Percentiles rank a stretch among this genome's conserved stretches.
Evolutionary conservation across 37 sponge, comb jelly and placozoan species (phyloP).

Genomic region (Axinella damicornis): DNA sequence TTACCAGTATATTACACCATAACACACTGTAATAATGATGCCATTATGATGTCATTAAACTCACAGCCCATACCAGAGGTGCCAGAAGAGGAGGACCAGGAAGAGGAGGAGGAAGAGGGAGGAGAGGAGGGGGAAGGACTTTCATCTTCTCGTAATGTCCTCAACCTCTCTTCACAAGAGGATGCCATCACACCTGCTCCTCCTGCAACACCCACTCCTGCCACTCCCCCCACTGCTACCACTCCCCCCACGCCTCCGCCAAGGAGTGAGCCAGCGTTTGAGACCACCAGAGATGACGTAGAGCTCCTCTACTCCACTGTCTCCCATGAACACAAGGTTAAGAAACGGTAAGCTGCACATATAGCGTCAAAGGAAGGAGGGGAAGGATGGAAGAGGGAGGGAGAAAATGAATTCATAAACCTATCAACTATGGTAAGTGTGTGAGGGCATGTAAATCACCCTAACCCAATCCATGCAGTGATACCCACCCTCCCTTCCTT

Average conservation of each 20-base stretch:
- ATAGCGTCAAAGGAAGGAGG: no score
- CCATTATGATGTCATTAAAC: no score
- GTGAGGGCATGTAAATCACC: no score
- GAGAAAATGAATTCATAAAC: no score
- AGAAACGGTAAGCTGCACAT: constrained; percentile 44
- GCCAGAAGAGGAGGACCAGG: constrained; percentile 12
- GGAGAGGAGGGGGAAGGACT: not conserved
- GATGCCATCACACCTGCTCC: not conserved
- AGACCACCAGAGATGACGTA: not conserved
- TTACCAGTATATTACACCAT: no score
- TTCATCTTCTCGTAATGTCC: not conserved
- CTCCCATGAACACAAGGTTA: constrained; percentile 23
- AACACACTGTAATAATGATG: no score
- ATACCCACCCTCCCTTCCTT: no score
- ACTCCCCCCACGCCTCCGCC: not conserved
- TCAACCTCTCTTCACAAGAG: not conserved
- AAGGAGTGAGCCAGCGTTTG: not conserved
- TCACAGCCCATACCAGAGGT: no score
- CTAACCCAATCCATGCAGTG: no score
- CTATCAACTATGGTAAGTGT: no score
- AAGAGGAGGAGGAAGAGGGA: constrained; percentile 9
- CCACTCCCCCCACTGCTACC: not conserved
- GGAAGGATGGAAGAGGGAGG: no score
- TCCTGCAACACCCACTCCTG: not conserved
- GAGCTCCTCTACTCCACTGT: constrained; percentile 41